Base-by-base conservation (phyloP, 2,113 vertebrate species). In the Tinamus guttatus region DNA sequence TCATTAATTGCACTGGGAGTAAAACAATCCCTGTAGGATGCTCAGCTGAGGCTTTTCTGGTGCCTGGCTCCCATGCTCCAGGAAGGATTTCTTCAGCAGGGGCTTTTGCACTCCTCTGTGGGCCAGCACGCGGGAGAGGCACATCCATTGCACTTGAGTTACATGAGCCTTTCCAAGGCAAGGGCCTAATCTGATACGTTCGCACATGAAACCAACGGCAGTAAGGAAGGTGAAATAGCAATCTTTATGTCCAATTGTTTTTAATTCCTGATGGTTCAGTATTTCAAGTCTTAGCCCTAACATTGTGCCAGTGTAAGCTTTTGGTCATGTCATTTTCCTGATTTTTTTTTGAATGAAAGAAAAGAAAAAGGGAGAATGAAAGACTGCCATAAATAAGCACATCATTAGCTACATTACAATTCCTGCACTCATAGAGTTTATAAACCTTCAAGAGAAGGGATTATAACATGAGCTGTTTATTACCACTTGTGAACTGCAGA, bases 391-490 rank as follows among this genome's bases (percentile, higher is more conserved):
- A 79, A 76, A 87, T 40, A 85, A 87, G 87, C 56, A 56, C 85
- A 52, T 87, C 85, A 75, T 79, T 85, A 40, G 77, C 78, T 88
- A 71, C 41, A 1, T 65, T 36, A 68, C 81, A 51, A 47, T 54
- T 51, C 70, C 59, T 47, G 70, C 54, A 76, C 43, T 67, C 10
- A 7, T 1, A 7, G 58, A 38, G 27, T 76, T 85, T 76, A 34
- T 85, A 89, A 89, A 8, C 78, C 40, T 75, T 91, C 63, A 30
- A 82, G 59, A 93, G 79, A 82, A 82, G 90, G 79, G 85, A 93
- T 96, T 95, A 82, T 7, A 73, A n/a, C 67, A 56, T 11, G 71
- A 85, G 82, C 71, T 87, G 87, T 87, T 96, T 87, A 76, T 95
- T 85, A 47, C 22, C 1, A 8, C 79, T 74, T 95, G 81, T 82